Evolutionary conservation across 2,113 vertebrate genomes (phyloP).

Genomic region (Melanerpes aurifrons): DNA sequence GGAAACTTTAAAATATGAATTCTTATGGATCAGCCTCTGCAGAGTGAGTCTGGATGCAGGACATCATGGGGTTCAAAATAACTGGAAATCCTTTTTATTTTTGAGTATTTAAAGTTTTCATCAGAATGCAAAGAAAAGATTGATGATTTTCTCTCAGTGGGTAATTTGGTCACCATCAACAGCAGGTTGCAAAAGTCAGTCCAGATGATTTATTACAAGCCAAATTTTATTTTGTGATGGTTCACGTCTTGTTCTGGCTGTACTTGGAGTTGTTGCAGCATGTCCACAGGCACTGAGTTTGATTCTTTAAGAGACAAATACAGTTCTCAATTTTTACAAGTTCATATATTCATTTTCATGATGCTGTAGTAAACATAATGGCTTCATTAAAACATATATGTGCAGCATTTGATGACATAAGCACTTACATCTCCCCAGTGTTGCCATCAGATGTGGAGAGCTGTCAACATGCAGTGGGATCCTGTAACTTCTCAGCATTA

Average conservation of each 20-base stretch:
- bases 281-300: background rate
- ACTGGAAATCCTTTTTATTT: background rate
- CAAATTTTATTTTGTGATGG: background rate
- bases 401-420: background rate
- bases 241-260: background rate
- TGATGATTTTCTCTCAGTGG: background rate
- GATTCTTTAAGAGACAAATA: background rate
- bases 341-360: background rate
- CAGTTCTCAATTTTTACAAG: background rate
- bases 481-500: conserved; percentile 4
- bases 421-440: background rate
- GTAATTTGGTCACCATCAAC: background rate
- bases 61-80: background rate
- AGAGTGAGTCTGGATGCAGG: background rate
- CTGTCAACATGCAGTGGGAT: background rate
- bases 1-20: background rate
- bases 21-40: background rate
- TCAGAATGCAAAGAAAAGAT: background rate
- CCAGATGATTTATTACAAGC: background rate
- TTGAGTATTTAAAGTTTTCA: background rate
- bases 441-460: background rate
- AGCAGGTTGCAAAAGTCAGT: background rate
- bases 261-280: background rate
- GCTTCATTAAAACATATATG: background rate
- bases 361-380: background rate